Evolutionary conservation across 2,888 invertebrate species (phyloP), one percentile per base, ranked within the genome.

Genomic region (Synanthedon vespiformis): DNA sequence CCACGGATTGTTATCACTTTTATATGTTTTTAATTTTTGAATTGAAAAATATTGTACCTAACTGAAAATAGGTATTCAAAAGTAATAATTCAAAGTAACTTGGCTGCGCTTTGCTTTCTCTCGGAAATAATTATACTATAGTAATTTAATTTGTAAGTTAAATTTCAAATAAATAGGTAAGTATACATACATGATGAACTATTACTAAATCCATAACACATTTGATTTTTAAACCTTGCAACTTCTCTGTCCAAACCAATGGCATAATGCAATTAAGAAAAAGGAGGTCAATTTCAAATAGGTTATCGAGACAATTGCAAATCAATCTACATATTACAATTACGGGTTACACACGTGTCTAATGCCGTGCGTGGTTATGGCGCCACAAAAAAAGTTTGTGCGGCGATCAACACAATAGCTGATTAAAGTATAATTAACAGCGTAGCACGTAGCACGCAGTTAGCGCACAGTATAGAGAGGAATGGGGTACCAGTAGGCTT

Each of bases 361-460:
- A 47, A 47, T 18, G 13, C 49, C 49, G 22, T 16, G 49, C 16
- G 22, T 49, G 49, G 49, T 12, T 16, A 13, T 13, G 44, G 44
- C 44, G 44, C 44, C 44, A 44, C 44, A 44, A 44, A 44, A 22
- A 44, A 44, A 13, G 6, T n/a, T 53, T 40, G 58, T 56, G 51
- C 55, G 14, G 14, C 44, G 44, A 44, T 44, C 4, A 63, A 65
- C 61, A 69, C 72, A 72, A 73, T 72, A 64, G 64, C 63, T 67
- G 64, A 63, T 69, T 67, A 70, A 57, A 62, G 61, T 60, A 58
- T 61, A 70, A 73, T 72, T 73, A 67, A 59, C 57, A 44, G 34
- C 34, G 34, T 34, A 44, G 55, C 58, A 60, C 58, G 53, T 56
- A 54, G 56, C 68, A 65, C 67, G 66, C 62, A 65, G 62, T 62